Conservation (phyloP, 2,113 vertebrate species). For the Psilopogon haemacephalus region DNA sequence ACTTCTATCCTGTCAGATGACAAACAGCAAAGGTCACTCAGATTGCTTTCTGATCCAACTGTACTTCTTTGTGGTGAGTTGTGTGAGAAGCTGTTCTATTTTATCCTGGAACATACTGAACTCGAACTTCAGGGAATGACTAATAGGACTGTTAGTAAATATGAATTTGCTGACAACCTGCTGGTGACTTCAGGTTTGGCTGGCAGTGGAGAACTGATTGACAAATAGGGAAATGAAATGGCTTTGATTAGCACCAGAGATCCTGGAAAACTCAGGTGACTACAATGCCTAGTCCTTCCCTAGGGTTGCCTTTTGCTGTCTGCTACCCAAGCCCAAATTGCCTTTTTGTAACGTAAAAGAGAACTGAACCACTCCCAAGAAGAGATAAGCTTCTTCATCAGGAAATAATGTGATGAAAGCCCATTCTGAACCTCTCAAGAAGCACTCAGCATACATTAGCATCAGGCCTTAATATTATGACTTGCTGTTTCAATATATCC, state of each 20-base stretch:
- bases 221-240: not conserved
- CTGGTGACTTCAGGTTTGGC: not conserved
- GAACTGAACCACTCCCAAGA: not conserved
- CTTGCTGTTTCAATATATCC: not conserved
- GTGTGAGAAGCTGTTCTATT: conserved; percentile 38
- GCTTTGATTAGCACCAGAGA: not conserved
- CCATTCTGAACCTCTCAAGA: not conserved
- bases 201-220: not conserved
- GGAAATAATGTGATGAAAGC: not conserved
- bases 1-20: conserved; percentile 73
- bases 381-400: not conserved
- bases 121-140: conserved; percentile 40
- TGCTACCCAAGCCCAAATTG: not conserved
- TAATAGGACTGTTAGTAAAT: conserved; percentile 29
- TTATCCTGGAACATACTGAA: conserved; percentile 52
- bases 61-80: conserved; percentile 38
- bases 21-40: conserved; percentile 68
- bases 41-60: conserved; percentile 57
- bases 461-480: not conserved
- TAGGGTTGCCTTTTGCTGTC: not conserved
- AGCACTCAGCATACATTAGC: not conserved
- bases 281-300: not conserved
- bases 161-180: not conserved
- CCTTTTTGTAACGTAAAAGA: not conserved
- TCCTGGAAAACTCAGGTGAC: not conserved